Evolutionary conservation across 2,797 vertebrate species (phyloP).

Genomic region (Steatocranus sp.): DNA sequence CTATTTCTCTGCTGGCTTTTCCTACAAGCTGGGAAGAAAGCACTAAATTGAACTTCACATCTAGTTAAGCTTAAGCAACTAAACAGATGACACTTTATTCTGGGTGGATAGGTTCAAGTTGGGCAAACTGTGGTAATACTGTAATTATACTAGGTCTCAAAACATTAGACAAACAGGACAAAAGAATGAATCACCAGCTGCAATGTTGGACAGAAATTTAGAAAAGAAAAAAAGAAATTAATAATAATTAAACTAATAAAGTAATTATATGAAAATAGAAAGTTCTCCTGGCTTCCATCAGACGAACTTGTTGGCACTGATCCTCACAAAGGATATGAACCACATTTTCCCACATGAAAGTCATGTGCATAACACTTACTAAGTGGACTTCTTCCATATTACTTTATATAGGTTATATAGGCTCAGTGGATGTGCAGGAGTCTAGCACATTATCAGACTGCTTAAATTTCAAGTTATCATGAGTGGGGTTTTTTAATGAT

Average conservation of each 20-base stretch:
- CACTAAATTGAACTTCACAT: neutral
- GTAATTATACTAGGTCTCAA: neutral
- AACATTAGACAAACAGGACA: neutral
- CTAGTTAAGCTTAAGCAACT: neutral
- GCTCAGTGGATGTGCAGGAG: neutral
- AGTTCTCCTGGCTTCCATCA: neutral
- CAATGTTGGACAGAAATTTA: neutral
- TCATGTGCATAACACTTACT: neutral
- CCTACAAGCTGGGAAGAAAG: neutral
- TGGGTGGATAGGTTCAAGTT: neutral
- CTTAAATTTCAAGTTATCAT: neutral
- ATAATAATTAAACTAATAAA: neutral
- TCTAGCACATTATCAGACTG: neutral
- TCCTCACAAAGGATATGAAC: neutral
- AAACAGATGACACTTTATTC: neutral
- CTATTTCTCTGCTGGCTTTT: neutral
- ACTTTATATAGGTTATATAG: neutral
- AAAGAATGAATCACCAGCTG: neutral
- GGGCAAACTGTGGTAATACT: neutral
- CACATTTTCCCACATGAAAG: neutral
- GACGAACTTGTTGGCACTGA: neutral
- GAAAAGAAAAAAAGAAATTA: neutral
- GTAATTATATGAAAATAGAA: neutral
- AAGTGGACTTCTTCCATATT: rapidly evolving
- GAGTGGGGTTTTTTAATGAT: neutral